Conservation (phyloP, 2,888 invertebrate species). For the Punctoribates punctum region DNA sequence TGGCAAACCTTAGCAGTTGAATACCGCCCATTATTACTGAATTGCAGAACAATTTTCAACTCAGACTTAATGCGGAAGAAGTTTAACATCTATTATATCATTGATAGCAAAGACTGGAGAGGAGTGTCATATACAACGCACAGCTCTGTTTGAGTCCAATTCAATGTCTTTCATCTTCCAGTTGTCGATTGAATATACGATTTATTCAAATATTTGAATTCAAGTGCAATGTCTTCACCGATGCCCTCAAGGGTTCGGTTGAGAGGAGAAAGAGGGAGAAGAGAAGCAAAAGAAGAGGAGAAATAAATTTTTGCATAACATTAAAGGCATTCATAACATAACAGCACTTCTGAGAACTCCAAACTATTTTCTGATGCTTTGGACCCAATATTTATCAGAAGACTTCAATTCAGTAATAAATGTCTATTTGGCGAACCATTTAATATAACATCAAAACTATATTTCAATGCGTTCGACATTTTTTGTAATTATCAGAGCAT, state of each 20-base stretch:
- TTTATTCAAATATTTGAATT: slow-evolving; percentile 28
- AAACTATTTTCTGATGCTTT: neutral
- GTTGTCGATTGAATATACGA: slow-evolving; percentile 15
- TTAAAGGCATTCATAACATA: neutral
- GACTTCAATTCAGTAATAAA: neutral
- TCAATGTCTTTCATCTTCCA: slow-evolving; percentile 3
- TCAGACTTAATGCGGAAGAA: slow-evolving; percentile 9
- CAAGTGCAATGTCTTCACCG: slow-evolving; percentile 28
- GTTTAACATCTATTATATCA: neutral
- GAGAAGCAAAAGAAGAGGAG: neutral
- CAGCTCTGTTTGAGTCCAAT: neutral
- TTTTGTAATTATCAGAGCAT: slow-evolving; percentile 13
- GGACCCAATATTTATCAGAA: neutral
- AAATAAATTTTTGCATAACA: slow-evolving; percentile 15
- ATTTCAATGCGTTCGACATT: neutral
- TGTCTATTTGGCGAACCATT: slow-evolving; percentile 12
- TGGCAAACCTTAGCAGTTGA: neutral
- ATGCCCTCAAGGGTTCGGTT: slow-evolving; percentile 19
- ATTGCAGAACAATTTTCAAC: neutral
- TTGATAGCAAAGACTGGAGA: neutral
- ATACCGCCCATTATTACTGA: slow-evolving; percentile 18
- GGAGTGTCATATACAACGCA: neutral
- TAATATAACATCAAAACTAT: neutral
- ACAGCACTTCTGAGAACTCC: neutral
- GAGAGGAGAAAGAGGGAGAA: neutral